phyloP scores from a whole-genome alignment of 2,888 invertebrate genomes.

The Synergus laeviventris region DNA sequence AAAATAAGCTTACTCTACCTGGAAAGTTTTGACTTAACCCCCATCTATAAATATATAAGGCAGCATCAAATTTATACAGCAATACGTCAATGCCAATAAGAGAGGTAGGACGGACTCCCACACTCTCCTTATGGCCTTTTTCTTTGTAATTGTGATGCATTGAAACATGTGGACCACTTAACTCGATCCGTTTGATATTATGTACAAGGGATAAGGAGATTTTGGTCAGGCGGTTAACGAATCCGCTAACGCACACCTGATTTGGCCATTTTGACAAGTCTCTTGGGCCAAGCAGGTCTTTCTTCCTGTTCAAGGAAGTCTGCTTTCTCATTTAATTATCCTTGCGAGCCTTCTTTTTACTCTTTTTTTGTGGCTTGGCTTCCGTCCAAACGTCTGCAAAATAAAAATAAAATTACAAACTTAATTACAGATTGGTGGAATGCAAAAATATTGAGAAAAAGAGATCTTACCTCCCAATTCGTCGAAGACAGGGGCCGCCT shows the following conservation, averaged over 20 bases:
- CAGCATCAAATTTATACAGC: slow-evolving; percentile 44
- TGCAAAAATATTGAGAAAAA: slow-evolving; percentile 52
- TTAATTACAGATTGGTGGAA: slow-evolving; percentile 27
- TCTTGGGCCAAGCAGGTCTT: slow-evolving; percentile 55
- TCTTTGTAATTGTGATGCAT: slow-evolving; percentile 51
- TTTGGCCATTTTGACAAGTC: slow-evolving; percentile 56
- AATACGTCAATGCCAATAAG: slow-evolving; percentile 42
- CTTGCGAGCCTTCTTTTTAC: slow-evolving; percentile 87
- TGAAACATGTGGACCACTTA: slow-evolving; percentile 52
- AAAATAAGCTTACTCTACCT: slow-evolving; percentile 42
- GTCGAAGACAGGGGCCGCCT: slow-evolving; percentile 60
- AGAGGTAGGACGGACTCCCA: slow-evolving; percentile 44
- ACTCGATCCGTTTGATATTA: slow-evolving; percentile 56
- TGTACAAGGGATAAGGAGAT: slow-evolving; percentile 62
- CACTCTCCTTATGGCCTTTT: slow-evolving; percentile 45
- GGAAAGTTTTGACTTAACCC: slow-evolving; percentile 54
- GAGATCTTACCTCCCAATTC: slow-evolving; percentile 77
- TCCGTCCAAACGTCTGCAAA: slow-evolving; percentile 85
- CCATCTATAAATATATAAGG: slow-evolving; percentile 55
- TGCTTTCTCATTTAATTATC: slow-evolving; percentile 79
- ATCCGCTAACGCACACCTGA: slow-evolving; percentile 61
- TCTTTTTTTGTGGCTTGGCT: slow-evolving; percentile 84
- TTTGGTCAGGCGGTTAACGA: slow-evolving; percentile 59
- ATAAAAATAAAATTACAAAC: slow-evolving; percentile 42
- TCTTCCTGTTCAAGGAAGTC: slow-evolving; percentile 53